These are phyloP conservation scores for Peromyscus attwateri DNA, from an alignment of 2,797 vertebrate species.

Conservation along the genomic window DNA sequence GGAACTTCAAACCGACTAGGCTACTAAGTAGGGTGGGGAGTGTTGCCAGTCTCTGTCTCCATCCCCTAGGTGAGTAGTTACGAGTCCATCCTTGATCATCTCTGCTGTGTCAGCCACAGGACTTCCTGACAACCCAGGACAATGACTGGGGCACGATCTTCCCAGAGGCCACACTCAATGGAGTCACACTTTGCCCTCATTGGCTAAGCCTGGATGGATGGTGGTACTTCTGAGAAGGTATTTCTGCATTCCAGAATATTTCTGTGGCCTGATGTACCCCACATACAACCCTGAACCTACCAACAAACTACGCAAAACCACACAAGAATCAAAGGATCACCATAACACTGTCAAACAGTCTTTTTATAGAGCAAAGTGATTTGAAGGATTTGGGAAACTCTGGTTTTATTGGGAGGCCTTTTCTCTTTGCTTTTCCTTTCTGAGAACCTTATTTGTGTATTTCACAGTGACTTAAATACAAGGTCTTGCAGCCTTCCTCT, in stretches of 20 bases:
- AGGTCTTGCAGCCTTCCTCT: background rate
- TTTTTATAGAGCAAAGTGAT: background rate
- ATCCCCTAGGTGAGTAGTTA: background rate
- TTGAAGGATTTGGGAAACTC: background rate
- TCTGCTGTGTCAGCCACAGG: background rate
- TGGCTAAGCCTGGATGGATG: background rate
- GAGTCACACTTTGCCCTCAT: background rate
- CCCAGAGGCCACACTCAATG: background rate
- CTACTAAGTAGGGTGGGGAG: background rate
- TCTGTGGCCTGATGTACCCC: background rate
- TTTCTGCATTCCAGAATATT: background rate
- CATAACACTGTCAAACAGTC: too few relatives aligned
- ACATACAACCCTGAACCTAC: background rate
- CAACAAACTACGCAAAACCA: background rate
- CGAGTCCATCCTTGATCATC: background rate
- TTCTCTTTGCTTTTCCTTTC: background rate
- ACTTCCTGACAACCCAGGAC: background rate
- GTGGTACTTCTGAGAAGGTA: background rate
- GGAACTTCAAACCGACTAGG: constrained; percentile 65
- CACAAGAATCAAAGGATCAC: background rate
- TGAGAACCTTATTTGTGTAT: background rate
- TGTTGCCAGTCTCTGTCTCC: background rate
- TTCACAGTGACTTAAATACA: background rate
- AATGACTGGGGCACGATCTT: background rate
- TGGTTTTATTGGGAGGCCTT: background rate